Percentiles rank a stretch among this genome's conserved stretches.
Conservation (phyloP, 2,888 invertebrate genomes). For the Ophion ellenae region DNA sequence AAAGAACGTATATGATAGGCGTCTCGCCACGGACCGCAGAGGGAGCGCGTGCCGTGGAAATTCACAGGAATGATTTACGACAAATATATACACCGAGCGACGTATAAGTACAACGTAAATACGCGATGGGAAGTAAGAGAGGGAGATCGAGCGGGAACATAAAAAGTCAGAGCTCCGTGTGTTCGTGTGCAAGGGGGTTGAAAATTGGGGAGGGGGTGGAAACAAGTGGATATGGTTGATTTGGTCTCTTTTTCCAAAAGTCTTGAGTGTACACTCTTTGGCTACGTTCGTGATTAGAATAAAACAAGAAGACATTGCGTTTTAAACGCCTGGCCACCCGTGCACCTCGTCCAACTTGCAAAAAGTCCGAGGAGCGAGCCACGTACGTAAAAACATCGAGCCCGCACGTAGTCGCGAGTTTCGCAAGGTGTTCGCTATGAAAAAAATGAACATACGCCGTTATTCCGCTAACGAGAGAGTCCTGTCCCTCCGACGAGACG, state of each 20-base stretch:
- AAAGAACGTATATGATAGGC: conserved; percentile 46
- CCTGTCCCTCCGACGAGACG: background rate
- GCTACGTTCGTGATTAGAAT: conserved; percentile 45
- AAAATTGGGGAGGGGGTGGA: conserved; percentile 1
- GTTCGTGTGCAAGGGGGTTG: conserved; percentile 2
- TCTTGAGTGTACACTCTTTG: conserved; percentile 25
- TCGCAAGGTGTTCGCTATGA: conserved; percentile 9
- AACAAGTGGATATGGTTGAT: background rate
- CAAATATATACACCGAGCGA: conserved; percentile 67
- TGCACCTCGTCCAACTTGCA: too few species aligned
- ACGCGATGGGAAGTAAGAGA: conserved; percentile 35
- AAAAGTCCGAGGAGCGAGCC: too few species aligned
- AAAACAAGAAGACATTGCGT: conserved; percentile 20
- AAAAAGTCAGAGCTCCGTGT: background rate
- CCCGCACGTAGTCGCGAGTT: conserved; percentile 4
- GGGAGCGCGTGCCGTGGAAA: conserved; percentile 49
- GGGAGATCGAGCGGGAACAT: background rate
- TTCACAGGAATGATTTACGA: conserved; percentile 66
- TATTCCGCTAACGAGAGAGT: conserved; percentile 4
- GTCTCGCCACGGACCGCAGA: conserved; percentile 32
- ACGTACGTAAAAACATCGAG: background rate
- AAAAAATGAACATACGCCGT: background rate
- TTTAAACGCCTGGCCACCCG: background rate
- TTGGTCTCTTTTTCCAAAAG: background rate
- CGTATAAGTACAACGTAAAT: conserved; percentile 68